Evolutionary conservation across 2,888 invertebrate species (phyloP).

Genomic region (Pandemis heparana): DNA sequence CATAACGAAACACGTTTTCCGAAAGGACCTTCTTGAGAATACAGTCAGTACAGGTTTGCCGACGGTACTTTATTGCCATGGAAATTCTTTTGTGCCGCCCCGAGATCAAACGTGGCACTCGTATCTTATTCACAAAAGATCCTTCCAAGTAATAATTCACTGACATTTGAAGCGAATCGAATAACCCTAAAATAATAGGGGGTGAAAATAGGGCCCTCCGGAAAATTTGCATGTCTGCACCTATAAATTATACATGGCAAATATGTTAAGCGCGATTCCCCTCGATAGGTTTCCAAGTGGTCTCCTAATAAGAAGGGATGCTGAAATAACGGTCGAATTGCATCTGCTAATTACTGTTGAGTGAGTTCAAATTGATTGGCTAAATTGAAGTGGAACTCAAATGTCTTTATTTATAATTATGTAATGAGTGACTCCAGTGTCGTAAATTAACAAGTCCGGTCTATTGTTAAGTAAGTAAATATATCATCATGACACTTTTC

Average conservation of each 20-base stretch:
- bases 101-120: constrained; percentile 64
- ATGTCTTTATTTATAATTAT: constrained; percentile 29
- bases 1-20: constrained; percentile 34
- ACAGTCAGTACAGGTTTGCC: constrained; percentile 45
- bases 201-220: constrained; percentile 52
- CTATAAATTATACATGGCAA: constrained; percentile 73
- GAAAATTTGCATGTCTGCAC: constrained; percentile 68
- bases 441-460: neutral
- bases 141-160: constrained; percentile 59
- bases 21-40: constrained; percentile 37
- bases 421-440: constrained; percentile 7
- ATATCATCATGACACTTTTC: no score
- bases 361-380: constrained; percentile 49
- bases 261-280: constrained; percentile 67
- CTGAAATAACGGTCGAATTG: constrained; percentile 67
- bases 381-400: constrained; percentile 37
- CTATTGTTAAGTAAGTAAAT: no score
- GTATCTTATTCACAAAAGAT: constrained; percentile 70
- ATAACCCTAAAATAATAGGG: constrained; percentile 61
- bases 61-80: constrained; percentile 57
- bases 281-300: constrained; percentile 62
- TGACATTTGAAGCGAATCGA: constrained; percentile 58
- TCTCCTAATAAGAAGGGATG: constrained; percentile 66
- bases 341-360: constrained; percentile 61
- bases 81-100: constrained; percentile 57